These are phyloP conservation scores for Macrotus californicus DNA, from an alignment of 2,113 vertebrate species.

Conservation along the genomic window DNA sequence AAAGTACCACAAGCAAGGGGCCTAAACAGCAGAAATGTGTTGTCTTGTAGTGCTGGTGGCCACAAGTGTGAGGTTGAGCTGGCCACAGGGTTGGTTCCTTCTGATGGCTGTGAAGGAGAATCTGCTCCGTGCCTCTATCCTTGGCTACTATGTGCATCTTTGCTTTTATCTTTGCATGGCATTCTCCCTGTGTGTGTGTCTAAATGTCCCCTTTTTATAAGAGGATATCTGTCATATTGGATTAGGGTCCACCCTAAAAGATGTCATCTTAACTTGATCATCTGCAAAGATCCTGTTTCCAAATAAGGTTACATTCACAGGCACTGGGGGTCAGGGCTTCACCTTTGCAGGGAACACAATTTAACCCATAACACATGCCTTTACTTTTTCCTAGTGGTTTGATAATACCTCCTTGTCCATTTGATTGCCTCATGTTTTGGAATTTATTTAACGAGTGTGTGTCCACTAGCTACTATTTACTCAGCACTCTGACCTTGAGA, in stretches of 20 bases:
- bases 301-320: background rate
- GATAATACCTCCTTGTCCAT: background rate
- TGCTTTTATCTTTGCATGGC: background rate
- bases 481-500: background rate
- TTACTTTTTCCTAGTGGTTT: background rate
- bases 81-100: background rate
- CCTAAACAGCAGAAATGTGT: background rate
- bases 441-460: background rate
- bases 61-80: background rate
- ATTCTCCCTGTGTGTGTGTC: background rate
- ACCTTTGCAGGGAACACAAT: background rate
- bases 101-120: background rate
- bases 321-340: background rate
- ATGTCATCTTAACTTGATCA: background rate
- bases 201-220: background rate
- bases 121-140: background rate
- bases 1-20: background rate
- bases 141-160: background rate
- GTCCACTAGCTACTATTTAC: background rate
- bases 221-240: background rate
- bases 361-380: background rate
- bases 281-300: background rate
- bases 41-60: background rate
- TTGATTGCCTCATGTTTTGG: background rate
- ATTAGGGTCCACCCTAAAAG: background rate